These are phyloP conservation scores for Zele albiditarsus DNA, from an alignment of 2,888 invertebrate genomes.

Conservation along the genomic window DNA sequence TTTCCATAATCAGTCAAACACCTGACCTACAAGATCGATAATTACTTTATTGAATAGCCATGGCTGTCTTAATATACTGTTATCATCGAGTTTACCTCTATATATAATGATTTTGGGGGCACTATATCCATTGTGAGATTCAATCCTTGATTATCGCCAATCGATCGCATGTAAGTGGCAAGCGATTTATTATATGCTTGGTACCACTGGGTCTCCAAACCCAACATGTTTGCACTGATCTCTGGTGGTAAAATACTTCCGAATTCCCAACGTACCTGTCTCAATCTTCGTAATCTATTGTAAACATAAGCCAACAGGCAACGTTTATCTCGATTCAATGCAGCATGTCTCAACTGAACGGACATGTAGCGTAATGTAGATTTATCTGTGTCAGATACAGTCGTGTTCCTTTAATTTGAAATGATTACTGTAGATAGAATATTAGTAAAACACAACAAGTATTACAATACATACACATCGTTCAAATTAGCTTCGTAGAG, in stretches of 20 bases:
- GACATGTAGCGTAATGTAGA: slow-evolving; percentile 77
- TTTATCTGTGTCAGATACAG: slow-evolving; percentile 23
- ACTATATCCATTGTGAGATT: slow-evolving; percentile 91
- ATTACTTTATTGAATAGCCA: not conserved
- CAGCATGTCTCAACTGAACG: slow-evolving; percentile 88
- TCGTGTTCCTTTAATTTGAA: slow-evolving; percentile 30
- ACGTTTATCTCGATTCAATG: slow-evolving; percentile 90
- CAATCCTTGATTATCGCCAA: slow-evolving; percentile 87
- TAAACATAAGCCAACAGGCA: slow-evolving; percentile 90
- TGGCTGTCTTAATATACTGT: not conserved
- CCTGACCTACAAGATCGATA: slow-evolving; percentile 74
- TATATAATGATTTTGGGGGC: slow-evolving; percentile 93
- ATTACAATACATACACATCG: slow-evolving; percentile 83
- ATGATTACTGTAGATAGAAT: not conserved
- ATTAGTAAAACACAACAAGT: not conserved
- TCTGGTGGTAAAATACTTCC: slow-evolving; percentile 93
- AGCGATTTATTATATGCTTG: slow-evolving; percentile 89
- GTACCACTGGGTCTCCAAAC: slow-evolving; percentile 91
- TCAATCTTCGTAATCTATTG: slow-evolving; percentile 86
- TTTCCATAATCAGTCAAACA: slow-evolving; percentile 94
- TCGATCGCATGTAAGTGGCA: slow-evolving; percentile 91
- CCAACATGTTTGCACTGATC: slow-evolving; percentile 84
- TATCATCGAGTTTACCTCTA: slow-evolving; percentile 80
- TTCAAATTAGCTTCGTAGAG: slow-evolving; percentile 88
- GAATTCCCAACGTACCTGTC: slow-evolving; percentile 95